phyloP scores from a whole-genome alignment of 2,888 invertebrate genomes.

The Leptothorax acervorum region DNA sequence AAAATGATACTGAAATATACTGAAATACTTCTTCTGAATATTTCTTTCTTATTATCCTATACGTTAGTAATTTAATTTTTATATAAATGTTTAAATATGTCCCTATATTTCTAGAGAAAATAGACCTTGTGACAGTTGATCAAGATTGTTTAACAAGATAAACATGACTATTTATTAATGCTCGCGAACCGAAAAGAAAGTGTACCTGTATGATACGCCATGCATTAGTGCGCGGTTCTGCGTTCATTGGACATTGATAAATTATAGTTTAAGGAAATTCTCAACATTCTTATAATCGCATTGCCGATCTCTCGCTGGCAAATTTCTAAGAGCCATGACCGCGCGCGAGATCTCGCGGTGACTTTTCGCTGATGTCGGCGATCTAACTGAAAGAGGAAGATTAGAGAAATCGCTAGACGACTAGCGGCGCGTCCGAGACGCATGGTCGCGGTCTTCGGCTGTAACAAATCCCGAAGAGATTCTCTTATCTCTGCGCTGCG shows the following conservation, averaged over 20 bases:
- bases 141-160: background rate
- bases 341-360: constrained; percentile 39
- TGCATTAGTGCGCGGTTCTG: background rate
- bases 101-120: background rate
- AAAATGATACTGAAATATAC: background rate
- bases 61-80: background rate
- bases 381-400: constrained; percentile 49
- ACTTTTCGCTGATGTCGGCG: constrained; percentile 47
- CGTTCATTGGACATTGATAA: constrained; percentile 32
- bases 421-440: constrained; percentile 24
- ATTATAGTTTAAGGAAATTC: constrained; percentile 31
- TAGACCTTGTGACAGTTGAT: background rate
- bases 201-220: too few species aligned
- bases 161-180: background rate
- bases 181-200: background rate
- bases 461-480: constrained; percentile 46
- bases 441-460: constrained; percentile 22
- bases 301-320: constrained; percentile 33
- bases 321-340: constrained; percentile 43
- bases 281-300: constrained; percentile 35
- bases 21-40: too few species aligned
- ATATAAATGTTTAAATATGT: too few species aligned
- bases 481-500: constrained; percentile 26
- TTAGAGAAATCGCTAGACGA: constrained; percentile 54
- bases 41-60: background rate